phyloP scores from a whole-genome alignment of 1,140 invertebrate genomes.

The Lucilia sericata region DNA sequence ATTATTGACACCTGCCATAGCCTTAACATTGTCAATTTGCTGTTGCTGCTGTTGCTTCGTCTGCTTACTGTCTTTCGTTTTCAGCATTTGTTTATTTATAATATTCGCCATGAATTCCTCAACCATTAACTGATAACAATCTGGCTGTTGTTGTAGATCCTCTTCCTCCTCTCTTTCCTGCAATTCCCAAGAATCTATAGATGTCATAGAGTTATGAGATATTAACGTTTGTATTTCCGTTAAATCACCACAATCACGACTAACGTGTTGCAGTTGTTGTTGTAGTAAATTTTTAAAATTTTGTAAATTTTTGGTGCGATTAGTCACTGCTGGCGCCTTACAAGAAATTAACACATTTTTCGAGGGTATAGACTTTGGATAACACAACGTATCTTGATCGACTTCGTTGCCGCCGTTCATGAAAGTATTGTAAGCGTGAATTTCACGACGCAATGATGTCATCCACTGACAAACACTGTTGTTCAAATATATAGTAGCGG shows the following conservation, averaged over 20 bases:
- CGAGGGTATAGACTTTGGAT: constrained; percentile 60
- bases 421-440: constrained; percentile 48
- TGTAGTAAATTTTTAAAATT: background rate
- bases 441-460: constrained; percentile 56
- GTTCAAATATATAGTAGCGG: constrained; percentile 53
- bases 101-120: constrained; percentile 35
- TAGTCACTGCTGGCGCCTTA: constrained; percentile 26
- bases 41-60: background rate
- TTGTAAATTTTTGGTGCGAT: background rate
- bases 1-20: constrained; percentile 21
- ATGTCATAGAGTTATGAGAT: constrained; percentile 13
- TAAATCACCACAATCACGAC: background rate
- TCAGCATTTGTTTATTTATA: constrained; percentile 12
- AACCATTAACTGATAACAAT: constrained; percentile 37
- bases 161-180: background rate
- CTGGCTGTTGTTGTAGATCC: background rate
- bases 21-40: background rate
- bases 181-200: background rate
- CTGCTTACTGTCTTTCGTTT: background rate
- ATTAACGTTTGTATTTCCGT: constrained; percentile 21
- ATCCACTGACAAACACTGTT: constrained; percentile 65
- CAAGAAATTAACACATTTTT: constrained; percentile 35
- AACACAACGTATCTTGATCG: constrained; percentile 38
- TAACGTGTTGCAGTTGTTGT: background rate
- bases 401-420: background rate